A percentile compares a stretch with the other conserved stretches of the same genome.
Evolutionary conservation across 1,140 invertebrate species (phyloP).

Genomic region (Dendrolimus punctatus): DNA sequence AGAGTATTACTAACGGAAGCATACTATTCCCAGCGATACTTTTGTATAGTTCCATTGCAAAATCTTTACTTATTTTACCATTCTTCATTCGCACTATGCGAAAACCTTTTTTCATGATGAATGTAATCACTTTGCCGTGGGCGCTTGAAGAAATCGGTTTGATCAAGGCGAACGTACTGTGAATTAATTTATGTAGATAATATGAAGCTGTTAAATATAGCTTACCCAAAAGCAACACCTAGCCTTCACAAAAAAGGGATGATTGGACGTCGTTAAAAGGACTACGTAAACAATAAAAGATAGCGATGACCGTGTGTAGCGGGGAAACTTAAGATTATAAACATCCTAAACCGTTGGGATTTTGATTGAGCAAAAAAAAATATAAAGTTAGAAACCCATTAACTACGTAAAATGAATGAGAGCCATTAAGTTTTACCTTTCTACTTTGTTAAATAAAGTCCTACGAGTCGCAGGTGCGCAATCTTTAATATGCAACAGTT

Average conservation of each 20-base stretch:
- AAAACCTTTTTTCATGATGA: slow-evolving; percentile 57
- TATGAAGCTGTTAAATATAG: too few species aligned
- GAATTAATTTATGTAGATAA: slow-evolving; percentile 10
- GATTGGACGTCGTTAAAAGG: too few species aligned
- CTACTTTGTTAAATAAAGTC: slow-evolving; percentile 43
- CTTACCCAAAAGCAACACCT: too few species aligned
- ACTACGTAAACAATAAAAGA: too few species aligned
- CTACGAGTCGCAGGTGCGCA: slow-evolving; percentile 47
- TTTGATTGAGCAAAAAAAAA: too few species aligned
- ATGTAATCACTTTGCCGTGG: slow-evolving; percentile 61
- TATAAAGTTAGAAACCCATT: too few species aligned
- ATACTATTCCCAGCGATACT: slow-evolving; percentile 39
- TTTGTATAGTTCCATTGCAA: slow-evolving; percentile 46
- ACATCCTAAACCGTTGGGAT: too few species aligned
- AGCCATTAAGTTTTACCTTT: slow-evolving; percentile 33
- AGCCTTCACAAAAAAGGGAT: too few species aligned
- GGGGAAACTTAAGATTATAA: too few species aligned
- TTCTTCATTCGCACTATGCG: slow-evolving; percentile 60
- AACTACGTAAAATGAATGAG: not conserved
- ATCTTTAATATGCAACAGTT: slow-evolving; percentile 45
- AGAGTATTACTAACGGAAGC: slow-evolving; percentile 34
- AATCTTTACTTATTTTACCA: slow-evolving; percentile 54
- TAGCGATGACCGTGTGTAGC: too few species aligned
- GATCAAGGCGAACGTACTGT: slow-evolving; percentile 57
- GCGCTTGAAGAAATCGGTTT: slow-evolving; percentile 46